phyloP scores from a whole-genome alignment of 1,140 invertebrate species.

The Trinorchestia longiramus region DNA sequence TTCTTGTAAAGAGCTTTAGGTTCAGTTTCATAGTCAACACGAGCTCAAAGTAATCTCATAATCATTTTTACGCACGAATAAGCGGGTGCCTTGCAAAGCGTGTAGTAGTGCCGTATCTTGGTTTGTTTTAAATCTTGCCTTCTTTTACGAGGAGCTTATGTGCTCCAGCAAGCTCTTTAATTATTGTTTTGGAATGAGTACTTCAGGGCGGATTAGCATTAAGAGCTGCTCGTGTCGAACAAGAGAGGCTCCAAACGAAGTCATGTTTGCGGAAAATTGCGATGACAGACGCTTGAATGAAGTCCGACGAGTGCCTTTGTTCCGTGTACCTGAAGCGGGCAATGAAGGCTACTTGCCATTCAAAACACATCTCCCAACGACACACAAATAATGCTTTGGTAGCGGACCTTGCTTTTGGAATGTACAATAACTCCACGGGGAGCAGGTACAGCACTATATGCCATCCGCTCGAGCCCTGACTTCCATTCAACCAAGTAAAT shows the following conservation, averaged over 20 bases:
- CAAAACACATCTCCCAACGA: conserved; percentile 49
- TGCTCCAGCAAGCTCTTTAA: conserved; percentile 46
- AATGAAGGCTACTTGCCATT: conserved; percentile 53
- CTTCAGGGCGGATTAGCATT: conserved; percentile 48
- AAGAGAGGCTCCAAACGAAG: conserved; percentile 48
- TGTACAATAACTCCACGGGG: conserved; percentile 46
- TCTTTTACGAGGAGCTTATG: conserved; percentile 30
- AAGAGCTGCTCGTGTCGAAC: conserved; percentile 39
- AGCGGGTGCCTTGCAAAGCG: conserved; percentile 19
- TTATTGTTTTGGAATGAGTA: conserved; percentile 54
- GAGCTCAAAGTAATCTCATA: conserved; percentile 21
- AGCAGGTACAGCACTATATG: background rate
- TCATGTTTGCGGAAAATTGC: conserved; percentile 52
- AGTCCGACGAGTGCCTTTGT: conserved; percentile 27
- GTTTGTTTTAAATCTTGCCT: background rate
- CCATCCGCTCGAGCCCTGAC: background rate
- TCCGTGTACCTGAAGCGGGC: conserved; percentile 45
- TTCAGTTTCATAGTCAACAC: background rate
- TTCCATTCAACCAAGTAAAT: background rate
- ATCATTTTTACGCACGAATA: background rate
- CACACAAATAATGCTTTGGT: conserved; percentile 54
- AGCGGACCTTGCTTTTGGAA: conserved; percentile 46
- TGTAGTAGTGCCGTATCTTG: background rate
- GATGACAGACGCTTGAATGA: conserved; percentile 50
- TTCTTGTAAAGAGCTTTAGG: background rate